These are phyloP conservation scores for Nannoperca obscura DNA, from an alignment of 2,797 vertebrate species.

Conservation along the genomic window DNA sequence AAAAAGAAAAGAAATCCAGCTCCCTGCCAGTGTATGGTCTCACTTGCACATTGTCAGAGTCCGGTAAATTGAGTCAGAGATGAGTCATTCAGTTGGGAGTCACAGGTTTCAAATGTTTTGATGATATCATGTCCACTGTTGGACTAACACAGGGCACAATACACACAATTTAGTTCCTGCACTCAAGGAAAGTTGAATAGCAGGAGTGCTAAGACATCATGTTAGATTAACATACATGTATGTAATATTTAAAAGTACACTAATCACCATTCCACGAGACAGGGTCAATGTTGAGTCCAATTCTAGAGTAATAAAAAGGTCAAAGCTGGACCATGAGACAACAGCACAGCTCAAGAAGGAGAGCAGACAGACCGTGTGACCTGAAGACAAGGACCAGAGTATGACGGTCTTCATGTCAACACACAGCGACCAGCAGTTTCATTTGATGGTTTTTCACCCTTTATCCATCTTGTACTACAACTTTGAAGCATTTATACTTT, in stretches of 20 bases:
- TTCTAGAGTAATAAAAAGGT: not conserved
- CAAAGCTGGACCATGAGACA: constrained; percentile 3
- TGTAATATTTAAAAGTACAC: not conserved
- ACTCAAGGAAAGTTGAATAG: constrained; percentile 35
- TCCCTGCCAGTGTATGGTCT: constrained; percentile 64
- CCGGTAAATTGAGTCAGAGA: constrained; percentile 75
- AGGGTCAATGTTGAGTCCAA: not conserved
- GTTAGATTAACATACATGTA: not conserved
- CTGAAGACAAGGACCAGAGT: constrained; percentile 16
- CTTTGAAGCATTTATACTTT: not conserved
- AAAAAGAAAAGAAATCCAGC: constrained; percentile 36
- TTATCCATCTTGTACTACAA: not conserved
- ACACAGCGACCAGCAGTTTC: not conserved
- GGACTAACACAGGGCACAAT: constrained; percentile 36
- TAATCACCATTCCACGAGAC: not conserved
- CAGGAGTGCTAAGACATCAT: not conserved
- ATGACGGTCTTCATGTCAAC: not conserved
- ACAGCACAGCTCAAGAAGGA: not conserved
- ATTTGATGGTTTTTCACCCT: not conserved
- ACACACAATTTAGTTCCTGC: constrained; percentile 31
- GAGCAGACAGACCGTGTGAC: not conserved
- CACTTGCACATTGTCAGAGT: constrained; percentile 68
- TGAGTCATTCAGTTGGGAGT: constrained; percentile 70
- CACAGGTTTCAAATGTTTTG: constrained; percentile 61
- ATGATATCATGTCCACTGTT: constrained; percentile 63